Percentiles rank a stretch among this genome's conserved stretches.
Evolutionary conservation across 2,113 vertebrate genomes (phyloP).

Genomic region (Azemiops feae): DNA sequence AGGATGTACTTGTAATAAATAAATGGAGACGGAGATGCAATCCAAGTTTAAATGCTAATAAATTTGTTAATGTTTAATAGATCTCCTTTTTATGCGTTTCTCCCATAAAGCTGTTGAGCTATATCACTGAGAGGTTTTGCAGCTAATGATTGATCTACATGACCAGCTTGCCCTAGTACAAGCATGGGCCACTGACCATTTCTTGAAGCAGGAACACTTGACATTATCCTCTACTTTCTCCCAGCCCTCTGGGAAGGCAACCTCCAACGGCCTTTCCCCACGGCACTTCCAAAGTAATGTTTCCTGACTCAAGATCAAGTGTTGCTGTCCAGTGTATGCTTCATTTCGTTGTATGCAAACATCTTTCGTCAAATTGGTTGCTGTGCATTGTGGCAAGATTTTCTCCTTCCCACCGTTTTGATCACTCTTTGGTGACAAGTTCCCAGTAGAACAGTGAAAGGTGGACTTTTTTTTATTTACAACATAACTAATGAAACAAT

Average conservation of each 20-base stretch:
- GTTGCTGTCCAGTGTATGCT: neutral
- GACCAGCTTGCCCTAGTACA: neutral
- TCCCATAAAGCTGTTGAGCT: neutral
- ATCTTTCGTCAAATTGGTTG: neutral
- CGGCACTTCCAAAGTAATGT: neutral
- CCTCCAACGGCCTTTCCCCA: neutral
- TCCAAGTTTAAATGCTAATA: neutral
- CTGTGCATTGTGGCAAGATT: neutral
- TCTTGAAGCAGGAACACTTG: neutral
- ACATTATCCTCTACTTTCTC: neutral
- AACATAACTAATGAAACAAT: neutral
- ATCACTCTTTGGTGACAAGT: neutral
- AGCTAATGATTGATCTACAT: neutral
- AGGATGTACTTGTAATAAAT: neutral
- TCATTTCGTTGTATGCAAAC: neutral
- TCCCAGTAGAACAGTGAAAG: neutral
- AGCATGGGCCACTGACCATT: neutral
- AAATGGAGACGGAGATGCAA: neutral
- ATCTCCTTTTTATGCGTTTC: neutral
- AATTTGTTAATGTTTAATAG: neutral
- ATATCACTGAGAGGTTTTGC: neutral
- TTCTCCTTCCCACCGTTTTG: neutral
- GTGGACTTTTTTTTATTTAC: neutral
- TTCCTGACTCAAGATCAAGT: neutral
- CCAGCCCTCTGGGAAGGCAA: neutral